Evolutionary conservation across 2,797 vertebrate genomes (phyloP).

Genomic region (Adelosebastes latens): DNA sequence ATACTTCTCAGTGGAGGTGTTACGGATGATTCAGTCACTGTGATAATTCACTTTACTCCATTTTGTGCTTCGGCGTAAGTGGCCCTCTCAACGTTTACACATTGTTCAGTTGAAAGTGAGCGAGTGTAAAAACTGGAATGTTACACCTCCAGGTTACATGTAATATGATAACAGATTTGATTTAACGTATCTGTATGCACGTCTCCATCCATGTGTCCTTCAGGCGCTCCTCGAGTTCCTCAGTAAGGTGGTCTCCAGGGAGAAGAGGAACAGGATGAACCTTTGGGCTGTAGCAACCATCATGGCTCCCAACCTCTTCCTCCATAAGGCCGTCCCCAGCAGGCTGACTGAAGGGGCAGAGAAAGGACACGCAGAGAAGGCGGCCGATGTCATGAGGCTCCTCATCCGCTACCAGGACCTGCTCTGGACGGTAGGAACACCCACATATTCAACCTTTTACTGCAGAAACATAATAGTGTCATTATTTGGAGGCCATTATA

Average conservation of each 20-base stretch:
- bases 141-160: background rate
- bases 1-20: slow-evolving; percentile 36
- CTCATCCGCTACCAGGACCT: slow-evolving; percentile 93
- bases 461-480: background rate
- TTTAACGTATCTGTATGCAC: background rate
- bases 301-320: slow-evolving; percentile 94
- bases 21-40: slow-evolving; percentile 29
- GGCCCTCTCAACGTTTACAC: slow-evolving; percentile 5
- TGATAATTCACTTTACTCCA: slow-evolving; percentile 16
- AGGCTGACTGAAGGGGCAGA: slow-evolving; percentile 87
- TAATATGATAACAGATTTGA: background rate
- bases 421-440: slow-evolving; percentile 87
- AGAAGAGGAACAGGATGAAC: slow-evolving; percentile 92
- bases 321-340: slow-evolving; percentile 87
- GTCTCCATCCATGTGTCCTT: slow-evolving; percentile 2
- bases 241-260: slow-evolving; percentile 87
- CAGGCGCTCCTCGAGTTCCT: slow-evolving; percentile 93
- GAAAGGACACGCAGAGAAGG: slow-evolving; percentile 90
- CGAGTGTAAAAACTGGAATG: background rate
- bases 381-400: slow-evolving; percentile 87
- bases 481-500: background rate
- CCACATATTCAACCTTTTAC: background rate
- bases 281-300: slow-evolving; percentile 95
- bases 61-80: slow-evolving; percentile 16
- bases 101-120: background rate